phyloP scores from a whole-genome alignment of 1,140 invertebrate genomes.

The Drosophila arawakana region DNA sequence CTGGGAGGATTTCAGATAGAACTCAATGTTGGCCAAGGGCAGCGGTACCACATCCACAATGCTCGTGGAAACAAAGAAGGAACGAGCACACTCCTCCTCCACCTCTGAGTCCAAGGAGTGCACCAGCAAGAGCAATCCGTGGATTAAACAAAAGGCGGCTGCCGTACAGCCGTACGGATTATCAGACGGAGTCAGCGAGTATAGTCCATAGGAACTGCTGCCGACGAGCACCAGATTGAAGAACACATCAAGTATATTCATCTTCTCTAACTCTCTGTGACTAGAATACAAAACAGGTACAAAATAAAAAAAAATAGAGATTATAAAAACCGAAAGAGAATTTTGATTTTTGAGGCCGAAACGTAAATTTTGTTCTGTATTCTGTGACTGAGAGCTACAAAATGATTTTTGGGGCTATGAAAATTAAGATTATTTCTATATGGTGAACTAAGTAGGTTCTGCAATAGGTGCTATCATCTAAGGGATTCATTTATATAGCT shows the following conservation, averaged over 20 bases:
- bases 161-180: conserved; percentile 63
- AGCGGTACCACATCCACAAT: conserved; percentile 51
- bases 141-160: conserved; percentile 58
- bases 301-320: neutral
- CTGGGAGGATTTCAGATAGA: conserved; percentile 43
- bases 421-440: neutral
- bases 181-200: conserved; percentile 21
- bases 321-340: neutral
- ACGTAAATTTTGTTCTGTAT: conserved; percentile 3
- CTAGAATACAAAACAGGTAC: neutral
- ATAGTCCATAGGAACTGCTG: conserved; percentile 53
- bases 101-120: neutral
- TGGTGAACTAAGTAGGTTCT: neutral
- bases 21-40: conserved; percentile 60
- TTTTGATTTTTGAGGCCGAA: neutral
- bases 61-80: conserved; percentile 36
- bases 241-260: conserved; percentile 15
- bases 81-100: conserved; percentile 28
- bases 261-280: conserved; percentile 5
- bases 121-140: conserved; percentile 55
- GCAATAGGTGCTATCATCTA: too few species aligned
- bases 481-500: neutral
- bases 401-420: neutral
- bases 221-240: conserved; percentile 41
- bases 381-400: neutral